Percentiles rank a stretch among this genome's conserved stretches.
These are phyloP conservation scores for Drosophila bocqueti DNA, from an alignment of 1,140 invertebrate genomes.

Conservation along the genomic window DNA sequence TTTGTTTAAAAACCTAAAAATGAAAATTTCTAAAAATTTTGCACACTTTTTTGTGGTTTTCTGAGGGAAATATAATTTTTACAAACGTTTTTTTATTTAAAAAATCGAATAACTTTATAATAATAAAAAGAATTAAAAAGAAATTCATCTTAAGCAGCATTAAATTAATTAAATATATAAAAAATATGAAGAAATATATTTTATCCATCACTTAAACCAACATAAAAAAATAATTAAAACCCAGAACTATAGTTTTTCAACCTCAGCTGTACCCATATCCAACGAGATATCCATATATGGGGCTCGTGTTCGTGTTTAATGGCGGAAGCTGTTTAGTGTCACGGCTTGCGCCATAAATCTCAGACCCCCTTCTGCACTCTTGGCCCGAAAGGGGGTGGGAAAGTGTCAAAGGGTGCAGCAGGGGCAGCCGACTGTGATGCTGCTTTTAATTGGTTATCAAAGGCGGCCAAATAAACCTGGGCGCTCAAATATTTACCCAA, in stretches of 20 bases:
- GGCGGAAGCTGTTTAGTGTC: conserved; percentile 82
- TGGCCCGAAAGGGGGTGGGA: background rate
- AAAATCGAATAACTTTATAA: too few species aligned
- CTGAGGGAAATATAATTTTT: too few species aligned
- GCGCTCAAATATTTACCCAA: conserved; percentile 56
- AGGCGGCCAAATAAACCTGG: conserved; percentile 57
- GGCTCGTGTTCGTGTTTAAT: conserved; percentile 72
- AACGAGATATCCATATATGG: conserved; percentile 41
- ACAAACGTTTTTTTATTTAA: too few species aligned
- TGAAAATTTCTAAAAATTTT: too few species aligned
- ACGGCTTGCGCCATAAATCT: conserved; percentile 72
- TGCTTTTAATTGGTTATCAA: conserved; percentile 58
- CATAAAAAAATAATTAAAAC: background rate
- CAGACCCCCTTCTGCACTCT: conserved; percentile 2
- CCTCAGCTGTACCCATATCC: background rate
- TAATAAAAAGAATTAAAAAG: too few species aligned
- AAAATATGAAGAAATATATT: background rate
- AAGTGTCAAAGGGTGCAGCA: conserved; percentile 66
- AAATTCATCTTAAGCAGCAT: too few species aligned
- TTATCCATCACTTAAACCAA: accelerated
- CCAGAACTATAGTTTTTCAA: background rate
- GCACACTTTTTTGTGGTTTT: too few species aligned
- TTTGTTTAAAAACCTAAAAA: too few species aligned
- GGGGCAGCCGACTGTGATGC: conserved; percentile 53
- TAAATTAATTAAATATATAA: too few species aligned